Base-by-base conservation (phyloP, 2,888 invertebrate species). In the Nyleta sp. region DNA sequence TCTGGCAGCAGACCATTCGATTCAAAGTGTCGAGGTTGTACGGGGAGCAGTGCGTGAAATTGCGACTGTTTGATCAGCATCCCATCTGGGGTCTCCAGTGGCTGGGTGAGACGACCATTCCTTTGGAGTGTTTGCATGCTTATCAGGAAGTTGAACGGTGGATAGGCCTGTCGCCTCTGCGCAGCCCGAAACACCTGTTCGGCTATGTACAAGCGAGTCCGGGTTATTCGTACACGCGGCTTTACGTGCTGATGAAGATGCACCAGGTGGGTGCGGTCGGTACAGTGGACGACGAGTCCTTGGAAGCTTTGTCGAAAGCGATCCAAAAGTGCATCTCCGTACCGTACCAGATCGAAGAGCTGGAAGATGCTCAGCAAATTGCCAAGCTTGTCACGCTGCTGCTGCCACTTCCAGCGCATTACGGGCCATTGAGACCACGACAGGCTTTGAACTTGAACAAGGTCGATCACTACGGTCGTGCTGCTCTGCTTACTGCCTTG, bases 51-150 rank as follows among this genome's bases (percentile, higher is more conserved):
- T 81, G 80, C 48, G 82, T 91, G 0, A 89, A 87, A 57, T 70
- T 91, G 15, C 84, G 90, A 2, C 81, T 91, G 0, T 91, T 86
- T 20, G 91, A 91, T 74, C 88, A 89, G 42, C 91, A 91, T 78
- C 91, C 91, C 3, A 84, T 88, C 2, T 91, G 91, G 90, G 91
- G 91, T 13, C 80, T 85, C 2, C 90, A 90, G 20, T 91, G 90
- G 90, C 81, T 91, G 5, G 91, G 91, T 0, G 90, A 90, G 76
- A 84, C 89, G 0, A 83, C 82, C 7, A 85, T 90, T 33, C 89
- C 90, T 0, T 62, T 90, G 6, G 90, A 90, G 59, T 83, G 83
- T 62, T 83, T 88, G 18, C 80, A 85, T 10, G 86, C 87, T 78
- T 86, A 88, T 72, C 89, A 90, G 46, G 88, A 90, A 28, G 81